Evolutionary conservation across 2,888 invertebrate species (phyloP).

Genomic region (Ommatoiulus sabulosus): DNA sequence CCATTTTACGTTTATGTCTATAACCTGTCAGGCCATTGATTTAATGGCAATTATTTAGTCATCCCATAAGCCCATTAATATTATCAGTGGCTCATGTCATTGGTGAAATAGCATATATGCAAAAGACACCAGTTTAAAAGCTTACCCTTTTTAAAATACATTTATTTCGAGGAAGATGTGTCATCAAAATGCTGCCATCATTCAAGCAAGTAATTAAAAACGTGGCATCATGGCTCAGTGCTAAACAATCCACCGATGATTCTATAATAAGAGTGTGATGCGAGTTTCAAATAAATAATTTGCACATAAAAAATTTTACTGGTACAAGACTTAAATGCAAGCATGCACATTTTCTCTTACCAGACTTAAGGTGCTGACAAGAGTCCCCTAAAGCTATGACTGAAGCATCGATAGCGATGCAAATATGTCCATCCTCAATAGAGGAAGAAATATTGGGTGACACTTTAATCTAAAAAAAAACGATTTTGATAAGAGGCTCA

Average conservation of each 20-base stretch:
- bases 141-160: slow-evolving; percentile 33
- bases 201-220: background rate
- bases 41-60: too few relatives aligned
- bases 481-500: background rate
- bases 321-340: background rate
- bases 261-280: background rate
- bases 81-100: background rate
- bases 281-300: background rate
- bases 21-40: too few relatives aligned
- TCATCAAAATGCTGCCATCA: background rate
- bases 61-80: too few relatives aligned
- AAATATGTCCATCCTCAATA: background rate
- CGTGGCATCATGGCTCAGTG: slow-evolving; percentile 5
- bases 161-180: background rate
- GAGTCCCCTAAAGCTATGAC: background rate
- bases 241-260: slow-evolving; percentile 3
- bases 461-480: background rate
- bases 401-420: background rate
- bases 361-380: background rate
- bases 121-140: background rate
- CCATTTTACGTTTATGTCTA: too few relatives aligned
- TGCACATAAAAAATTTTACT: background rate
- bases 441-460: background rate
- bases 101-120: background rate
- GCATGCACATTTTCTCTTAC: background rate